phyloP scores from a whole-genome alignment of 2,797 vertebrate species.

The Cyprinodon diabolis region DNA sequence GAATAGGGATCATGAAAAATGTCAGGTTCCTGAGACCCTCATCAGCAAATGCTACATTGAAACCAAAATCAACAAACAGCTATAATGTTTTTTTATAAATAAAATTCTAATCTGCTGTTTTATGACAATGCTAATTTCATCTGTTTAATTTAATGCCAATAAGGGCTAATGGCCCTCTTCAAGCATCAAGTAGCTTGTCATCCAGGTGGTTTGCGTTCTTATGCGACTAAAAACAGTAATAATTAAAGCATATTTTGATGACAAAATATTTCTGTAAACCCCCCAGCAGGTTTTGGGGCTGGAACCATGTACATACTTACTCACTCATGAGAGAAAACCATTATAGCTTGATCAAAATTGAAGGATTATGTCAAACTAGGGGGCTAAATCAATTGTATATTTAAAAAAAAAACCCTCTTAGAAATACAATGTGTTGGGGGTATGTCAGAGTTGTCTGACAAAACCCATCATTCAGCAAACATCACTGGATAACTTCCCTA shows the following conservation, averaged over 20 bases:
- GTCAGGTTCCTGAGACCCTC: no score
- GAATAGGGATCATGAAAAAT: no score
- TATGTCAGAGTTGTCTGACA: slow-evolving; percentile 42
- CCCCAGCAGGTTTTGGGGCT: slow-evolving; percentile 23
- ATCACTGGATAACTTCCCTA: slow-evolving; percentile 52
- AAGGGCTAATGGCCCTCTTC: background rate
- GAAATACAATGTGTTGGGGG: slow-evolving; percentile 58
- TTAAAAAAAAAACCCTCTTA: slow-evolving; percentile 24
- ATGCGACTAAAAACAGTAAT: background rate
- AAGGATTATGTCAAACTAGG: slow-evolving; percentile 65
- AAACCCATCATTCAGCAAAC: slow-evolving; percentile 44
- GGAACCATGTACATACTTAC: slow-evolving; percentile 36
- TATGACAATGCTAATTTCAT: no score
- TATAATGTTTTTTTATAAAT: no score
- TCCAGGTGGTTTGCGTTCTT: background rate
- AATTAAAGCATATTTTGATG: background rate
- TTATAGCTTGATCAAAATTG: slow-evolving; percentile 71
- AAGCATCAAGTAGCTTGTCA: background rate
- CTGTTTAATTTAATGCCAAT: background rate
- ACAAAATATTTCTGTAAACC: slow-evolving; percentile 13
- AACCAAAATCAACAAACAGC: no score
- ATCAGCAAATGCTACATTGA: no score
- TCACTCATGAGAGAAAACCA: slow-evolving; percentile 64
- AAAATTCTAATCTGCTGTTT: no score
- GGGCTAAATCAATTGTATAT: slow-evolving; percentile 72